Evolutionary conservation across 2,888 invertebrate genomes (phyloP), one percentile per base, ranked within the genome.

Genomic region (Bombylius major): DNA sequence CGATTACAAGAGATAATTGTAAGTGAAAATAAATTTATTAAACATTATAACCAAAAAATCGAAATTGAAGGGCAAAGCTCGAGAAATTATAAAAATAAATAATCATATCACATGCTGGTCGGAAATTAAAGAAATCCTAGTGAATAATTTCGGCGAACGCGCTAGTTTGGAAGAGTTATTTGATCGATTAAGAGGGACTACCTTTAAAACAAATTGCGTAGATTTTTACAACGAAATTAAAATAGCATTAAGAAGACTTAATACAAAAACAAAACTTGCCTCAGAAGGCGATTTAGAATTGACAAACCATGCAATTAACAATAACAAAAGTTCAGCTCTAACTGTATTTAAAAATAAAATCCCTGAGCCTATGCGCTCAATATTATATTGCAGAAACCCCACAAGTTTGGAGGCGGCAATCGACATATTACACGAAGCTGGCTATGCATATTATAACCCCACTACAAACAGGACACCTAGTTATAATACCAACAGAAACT

Each of bases 71-170:
- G 49, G 51, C 9, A 57, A 46, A 39, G 36, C 57, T 6, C 9
- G 53, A n/a, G 55, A 53, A 32, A 49, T 50, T 5, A 58, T 55
- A 7, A 53, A 58, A 52, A 55, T 58, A 39, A 55, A 53, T 49
- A 32, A 31, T 4, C 55, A 58, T 6, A 14, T 55, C 2, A 52
- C 36, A 5, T 48, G 42, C 1, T 55, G 55, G 55, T 12, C 12
- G 5, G 45, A 51, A 4, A 42, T 51, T 13, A 51, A 44, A 51
- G 31, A 44, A 4, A 55, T 48, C 13, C 33, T 59, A 9, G 34
- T 55, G 11, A 54, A 54, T 11, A 59, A 59, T 46, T 59, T 59
- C 14, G 56, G 59, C 32, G 59, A 59, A 32, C 46, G 59, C 5
- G 14, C 34, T 11, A 56, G 50, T 5, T 31, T 45, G n/a, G 50